Base-by-base conservation (phyloP, 2,797 vertebrate genomes). In the Chelon labrosus region DNA sequence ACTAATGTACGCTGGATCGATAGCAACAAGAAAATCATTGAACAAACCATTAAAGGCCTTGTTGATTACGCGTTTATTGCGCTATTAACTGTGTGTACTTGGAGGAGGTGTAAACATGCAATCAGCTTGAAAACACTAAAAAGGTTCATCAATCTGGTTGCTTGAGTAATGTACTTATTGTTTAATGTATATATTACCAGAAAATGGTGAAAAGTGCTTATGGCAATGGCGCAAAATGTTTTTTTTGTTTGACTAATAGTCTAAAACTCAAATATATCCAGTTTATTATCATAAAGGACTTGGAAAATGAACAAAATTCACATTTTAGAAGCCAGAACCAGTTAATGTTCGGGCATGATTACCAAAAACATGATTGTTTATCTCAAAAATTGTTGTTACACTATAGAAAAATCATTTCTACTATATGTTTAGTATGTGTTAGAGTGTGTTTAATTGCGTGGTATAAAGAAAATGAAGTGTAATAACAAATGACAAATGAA, bases 1-100 rank as follows among this genome's bases (percentile, higher is more conserved):
- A 85, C 42, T 80, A 83, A 90, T 88, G 89, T 65, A 49, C 25
- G 65, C 46, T 8, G 14, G 73, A 91, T 93, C 88, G 54, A 91
- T 92, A 78, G 42, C 8, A 64, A 54, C 82, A 75, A 27, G 53
- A 47, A 79, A 70, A 83, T 80, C 78, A 84, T 75, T 88, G 70
- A 65, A 62, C 50, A 54, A 80, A 73, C 84, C 82, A 87, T 87
- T 89, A 90, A 19, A 56, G 41, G 61, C 67, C 61, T 69, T 44
- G 67, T 66, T 82, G 77, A 83, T 87, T 75, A 70, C 67, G 78
- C 35, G 39, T 88, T 88, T 78, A 88, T 72, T 64, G 77, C 39
- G 70, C 17, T 49, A 73, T 71, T 75, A 88, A 86, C 72, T 60
- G 70, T 51, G 52, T 61, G 44, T 35, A 65, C 58, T 52, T 51